These are phyloP conservation scores for Xenopus petersii DNA, from an alignment of 2,797 vertebrate genomes.

Conservation along the genomic window DNA sequence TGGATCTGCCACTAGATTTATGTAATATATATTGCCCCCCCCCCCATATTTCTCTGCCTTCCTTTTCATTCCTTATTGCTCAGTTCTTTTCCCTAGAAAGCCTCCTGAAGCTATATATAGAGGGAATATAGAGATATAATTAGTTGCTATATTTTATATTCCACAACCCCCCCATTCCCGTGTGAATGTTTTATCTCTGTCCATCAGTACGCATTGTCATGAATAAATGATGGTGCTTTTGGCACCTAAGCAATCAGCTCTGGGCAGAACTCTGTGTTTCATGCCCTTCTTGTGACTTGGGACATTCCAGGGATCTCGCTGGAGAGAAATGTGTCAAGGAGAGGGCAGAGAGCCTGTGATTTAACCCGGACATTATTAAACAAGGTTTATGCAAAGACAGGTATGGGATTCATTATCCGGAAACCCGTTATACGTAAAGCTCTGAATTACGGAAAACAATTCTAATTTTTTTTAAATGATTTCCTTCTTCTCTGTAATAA, in stretches of 20 bases:
- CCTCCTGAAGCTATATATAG: background rate
- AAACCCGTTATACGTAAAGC: too few species aligned
- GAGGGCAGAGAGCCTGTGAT: background rate
- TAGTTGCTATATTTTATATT: background rate
- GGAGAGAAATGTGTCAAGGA: background rate
- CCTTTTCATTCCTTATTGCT: background rate
- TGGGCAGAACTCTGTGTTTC: background rate
- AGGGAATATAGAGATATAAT: background rate
- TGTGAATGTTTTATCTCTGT: background rate
- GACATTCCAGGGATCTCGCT: background rate
- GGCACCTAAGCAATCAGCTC: slow-evolving; percentile 13
- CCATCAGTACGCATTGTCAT: slow-evolving; percentile 18
- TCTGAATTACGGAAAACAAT: too few species aligned
- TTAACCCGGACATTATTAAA: too few species aligned
- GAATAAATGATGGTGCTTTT: slow-evolving; percentile 18
- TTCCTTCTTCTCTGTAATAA: too few species aligned
- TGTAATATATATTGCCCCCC: too few species aligned
- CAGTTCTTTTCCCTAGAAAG: background rate
- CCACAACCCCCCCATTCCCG: too few species aligned
- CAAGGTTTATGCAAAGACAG: too few species aligned
- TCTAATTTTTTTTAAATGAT: too few species aligned
- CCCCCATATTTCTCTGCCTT: too few species aligned
- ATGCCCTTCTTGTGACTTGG: background rate
- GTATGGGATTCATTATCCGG: too few species aligned
- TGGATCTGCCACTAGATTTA: too few species aligned